These are phyloP conservation scores for Trachymyrmex cornetzi DNA, from an alignment of 1,140 invertebrate genomes.

Conservation along the genomic window DNA sequence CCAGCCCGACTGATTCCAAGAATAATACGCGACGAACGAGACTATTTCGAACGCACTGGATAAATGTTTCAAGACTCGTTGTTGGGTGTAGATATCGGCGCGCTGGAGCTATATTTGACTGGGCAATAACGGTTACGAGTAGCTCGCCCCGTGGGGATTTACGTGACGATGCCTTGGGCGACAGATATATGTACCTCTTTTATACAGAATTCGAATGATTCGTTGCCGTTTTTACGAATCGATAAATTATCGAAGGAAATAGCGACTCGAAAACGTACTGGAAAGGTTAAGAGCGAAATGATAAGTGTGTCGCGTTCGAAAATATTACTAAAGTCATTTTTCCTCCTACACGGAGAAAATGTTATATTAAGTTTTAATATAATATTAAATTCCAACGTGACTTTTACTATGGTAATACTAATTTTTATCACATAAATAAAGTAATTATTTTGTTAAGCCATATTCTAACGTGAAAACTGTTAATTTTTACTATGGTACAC, in stretches of 20 bases:
- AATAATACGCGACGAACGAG: constrained; percentile 62
- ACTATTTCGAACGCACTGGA: constrained; percentile 65
- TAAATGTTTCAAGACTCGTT: constrained; percentile 66
- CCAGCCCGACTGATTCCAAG: constrained; percentile 55
- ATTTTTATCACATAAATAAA: too few species aligned
- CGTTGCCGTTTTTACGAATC: constrained; percentile 43
- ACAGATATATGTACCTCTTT: constrained; percentile 35
- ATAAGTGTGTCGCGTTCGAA: background rate
- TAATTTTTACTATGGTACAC: too few species aligned
- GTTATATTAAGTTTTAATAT: too few species aligned
- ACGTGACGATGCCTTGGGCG: constrained; percentile 14
- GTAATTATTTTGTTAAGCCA: too few species aligned
- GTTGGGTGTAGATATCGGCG: constrained; percentile 47
- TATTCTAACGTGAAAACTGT: too few species aligned
- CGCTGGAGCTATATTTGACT: constrained; percentile 61
- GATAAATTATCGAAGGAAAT: constrained; percentile 6
- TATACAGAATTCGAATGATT: constrained; percentile 30
- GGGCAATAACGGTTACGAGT: constrained; percentile 57
- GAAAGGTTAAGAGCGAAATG: constrained; percentile 2
- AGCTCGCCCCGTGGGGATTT: constrained; percentile 19
- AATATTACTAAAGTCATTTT: background rate
- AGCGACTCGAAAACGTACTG: background rate
- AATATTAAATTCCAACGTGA: too few species aligned
- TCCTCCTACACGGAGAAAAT: too few species aligned
- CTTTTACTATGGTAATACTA: too few species aligned